Evolutionary conservation across 2,888 invertebrate genomes (phyloP).

Genomic region (Acanthopleura granulata): DNA sequence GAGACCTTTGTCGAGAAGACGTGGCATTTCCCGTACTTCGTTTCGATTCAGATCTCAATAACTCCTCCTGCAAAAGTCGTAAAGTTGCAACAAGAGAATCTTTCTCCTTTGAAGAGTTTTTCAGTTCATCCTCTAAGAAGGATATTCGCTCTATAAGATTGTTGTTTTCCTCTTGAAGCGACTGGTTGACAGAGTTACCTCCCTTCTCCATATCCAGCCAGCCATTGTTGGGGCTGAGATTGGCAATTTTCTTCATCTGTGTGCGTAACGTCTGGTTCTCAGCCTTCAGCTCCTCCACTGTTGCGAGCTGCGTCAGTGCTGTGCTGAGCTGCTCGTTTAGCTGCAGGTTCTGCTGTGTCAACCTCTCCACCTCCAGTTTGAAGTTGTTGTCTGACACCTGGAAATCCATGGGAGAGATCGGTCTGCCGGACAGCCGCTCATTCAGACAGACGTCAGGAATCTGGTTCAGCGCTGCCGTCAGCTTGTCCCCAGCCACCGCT

Average conservation of each 20-base stretch:
- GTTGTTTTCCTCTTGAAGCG: constrained; percentile 38
- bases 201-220: not conserved
- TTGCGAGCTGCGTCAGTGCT: not conserved
- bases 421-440: not conserved
- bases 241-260: constrained; percentile 31
- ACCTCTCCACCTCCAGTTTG: constrained; percentile 22
- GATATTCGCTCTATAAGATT: constrained; percentile 42
- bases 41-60: constrained; percentile 48
- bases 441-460: constrained; percentile 15
- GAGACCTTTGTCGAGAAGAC: not conserved
- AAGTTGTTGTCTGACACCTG: not conserved
- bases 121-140: constrained; percentile 47
- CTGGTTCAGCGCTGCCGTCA: constrained; percentile 3
- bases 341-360: not conserved
- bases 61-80: constrained; percentile 55
- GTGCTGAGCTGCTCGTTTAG: constrained; percentile 12
- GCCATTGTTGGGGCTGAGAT: not conserved
- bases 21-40: not conserved
- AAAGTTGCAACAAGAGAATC: constrained; percentile 51
- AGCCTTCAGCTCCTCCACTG: constrained; percentile 20
- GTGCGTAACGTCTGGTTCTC: constrained; percentile 33
- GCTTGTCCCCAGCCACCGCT: not conserved
- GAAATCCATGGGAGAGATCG: not conserved
- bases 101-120: constrained; percentile 43
- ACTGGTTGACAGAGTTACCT: not conserved